Evolutionary conservation across 1,140 invertebrate genomes (phyloP).

Genomic region (Brachionus calyciflorus): DNA sequence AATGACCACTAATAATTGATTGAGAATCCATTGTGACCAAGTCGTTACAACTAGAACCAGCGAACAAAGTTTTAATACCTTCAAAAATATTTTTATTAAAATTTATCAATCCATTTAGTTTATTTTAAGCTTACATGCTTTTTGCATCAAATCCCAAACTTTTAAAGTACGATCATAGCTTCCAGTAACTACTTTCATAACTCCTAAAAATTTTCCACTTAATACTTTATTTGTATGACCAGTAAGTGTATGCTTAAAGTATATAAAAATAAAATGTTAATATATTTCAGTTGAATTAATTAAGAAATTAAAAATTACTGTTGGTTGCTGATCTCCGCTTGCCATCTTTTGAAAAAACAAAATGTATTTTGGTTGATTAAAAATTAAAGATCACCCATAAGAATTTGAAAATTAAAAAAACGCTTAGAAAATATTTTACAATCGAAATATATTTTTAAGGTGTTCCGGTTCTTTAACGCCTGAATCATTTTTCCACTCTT

Average conservation of each 20-base stretch:
- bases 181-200: conserved; percentile 68
- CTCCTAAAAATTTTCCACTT: conserved; percentile 58
- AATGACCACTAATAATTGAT: conserved; percentile 89
- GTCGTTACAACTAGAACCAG: conserved; percentile 92
- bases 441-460: no score
- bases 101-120: conserved; percentile 52
- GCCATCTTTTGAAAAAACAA: conserved; percentile 40
- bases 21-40: conserved; percentile 82
- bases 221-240: conserved; percentile 86
- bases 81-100: conserved; percentile 48
- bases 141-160: conserved; percentile 89
- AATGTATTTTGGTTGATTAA: not conserved
- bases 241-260: conserved; percentile 84
- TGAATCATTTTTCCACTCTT: no score
- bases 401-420: no score
- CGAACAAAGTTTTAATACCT: conserved; percentile 93
- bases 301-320: conserved; percentile 37
- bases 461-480: no score
- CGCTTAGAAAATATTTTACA: no score
- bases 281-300: no score
- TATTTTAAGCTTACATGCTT: conserved; percentile 73
- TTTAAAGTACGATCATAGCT: conserved; percentile 93
- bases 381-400: not conserved
- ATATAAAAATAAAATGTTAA: conserved; percentile 51
- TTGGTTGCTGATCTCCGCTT: conserved; percentile 24